Evolutionary conservation across 2,888 invertebrate genomes (phyloP), one percentile per base, ranked within the genome.

Genomic region (Drosophila tripunctata): DNA sequence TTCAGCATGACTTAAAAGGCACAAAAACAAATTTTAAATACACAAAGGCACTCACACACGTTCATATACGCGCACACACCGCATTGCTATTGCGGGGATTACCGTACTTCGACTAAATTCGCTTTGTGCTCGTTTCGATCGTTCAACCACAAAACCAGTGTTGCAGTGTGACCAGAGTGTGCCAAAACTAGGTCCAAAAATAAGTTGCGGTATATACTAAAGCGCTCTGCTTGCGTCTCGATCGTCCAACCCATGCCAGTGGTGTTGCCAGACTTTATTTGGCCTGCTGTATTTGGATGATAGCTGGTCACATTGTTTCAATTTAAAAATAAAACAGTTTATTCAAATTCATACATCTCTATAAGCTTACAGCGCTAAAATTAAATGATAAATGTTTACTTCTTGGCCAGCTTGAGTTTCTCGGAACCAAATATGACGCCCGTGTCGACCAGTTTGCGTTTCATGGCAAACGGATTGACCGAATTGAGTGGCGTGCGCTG

Each of bases 361-460:
- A n/a, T n/a, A 17, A 27, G 36, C 27, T 44, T 57, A 62, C 8
- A 35, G 0, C 4, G 22, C 50, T 51, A 41, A 15, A 14, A 17
- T 56, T 48, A 47, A 52, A 47, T 43, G 0, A 24, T 14, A 24
- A n/a, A 14, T 21, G 17, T 3, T 70, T 52, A 89, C 43, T 89
- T 89, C 48, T 89, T 89, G 1, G 72, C 75, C 43, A 89, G 57
- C 56, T 89, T 89, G 0, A 89, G 61, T 51, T 89, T 89, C 33
- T 86, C 89, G 1, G 89, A 88, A 1, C 89, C 87, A 55, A 89
- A 84, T 47, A 89, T 72, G 7, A 89, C 86, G 5, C 87, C 90
- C 2, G 88, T 84, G 6, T 90, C 89, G 4, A 87, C 77, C 6
- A 90, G 67, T 56, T 92, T 92, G 52, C 93, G 92, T 78, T 93